Evolutionary conservation across 2,797 vertebrate species (phyloP), one percentile per base, ranked within the genome.

Genomic region (Scleropages formosus): DNA sequence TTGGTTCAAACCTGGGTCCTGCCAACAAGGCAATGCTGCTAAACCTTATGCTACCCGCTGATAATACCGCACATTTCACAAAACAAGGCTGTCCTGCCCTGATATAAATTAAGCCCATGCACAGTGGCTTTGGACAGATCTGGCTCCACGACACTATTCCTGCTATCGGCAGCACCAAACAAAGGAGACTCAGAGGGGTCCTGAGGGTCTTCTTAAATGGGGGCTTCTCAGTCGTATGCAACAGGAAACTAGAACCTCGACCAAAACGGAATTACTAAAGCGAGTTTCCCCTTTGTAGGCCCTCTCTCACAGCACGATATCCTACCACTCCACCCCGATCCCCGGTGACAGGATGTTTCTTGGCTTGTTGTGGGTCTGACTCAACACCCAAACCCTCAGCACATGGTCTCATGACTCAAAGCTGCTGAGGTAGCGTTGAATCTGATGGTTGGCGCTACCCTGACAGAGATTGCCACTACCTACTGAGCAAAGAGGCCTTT

Each of bases 181-280:
- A 68, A 47, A 51, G 46, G 20, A 24, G 4, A n/a, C 15, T 47
- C 1, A 51, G 13, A 47, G 12, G 66, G 22, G 20, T 10, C 51
- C 10, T 2, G 3, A 26, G 49, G 24, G 46, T 56, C 13, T 51
- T 12, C 58, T 3, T 7, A 13, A 4, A 1, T 3, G 44, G 1
- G 64, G 24, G 26, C 26, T 22, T 46, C 65, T 31, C 46, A 65
- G 24, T 26, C 18, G n/a, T 10, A 22, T 46, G 16, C 4, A 31
- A 76, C 47, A 73, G 62, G 49, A 73, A 73, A 61, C 71, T 31
- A 20, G 27, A 58, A 62, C 53, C 15, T n/a, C 13, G 22, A 18
- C 13, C 31, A 31, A 66, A 44, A 69, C 22, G 26, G 67, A 8
- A 22, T 16, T 16, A 15, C 26, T 20, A 22, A 0, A 26, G 49